These are phyloP conservation scores for Strix aluco DNA, from an alignment of 2,113 vertebrate species.

Conservation along the genomic window DNA sequence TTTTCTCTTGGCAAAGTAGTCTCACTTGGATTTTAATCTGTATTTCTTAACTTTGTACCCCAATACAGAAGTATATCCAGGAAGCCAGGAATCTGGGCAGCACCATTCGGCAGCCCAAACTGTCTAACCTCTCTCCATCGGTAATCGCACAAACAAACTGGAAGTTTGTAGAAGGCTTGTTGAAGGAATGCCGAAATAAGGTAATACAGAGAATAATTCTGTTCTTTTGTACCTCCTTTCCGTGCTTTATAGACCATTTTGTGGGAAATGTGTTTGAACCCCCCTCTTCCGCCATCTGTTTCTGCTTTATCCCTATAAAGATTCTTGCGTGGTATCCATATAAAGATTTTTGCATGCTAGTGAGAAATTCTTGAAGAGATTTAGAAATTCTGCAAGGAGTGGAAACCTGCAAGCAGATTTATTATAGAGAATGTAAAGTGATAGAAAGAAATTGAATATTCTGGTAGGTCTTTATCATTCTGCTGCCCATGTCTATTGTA, in stretches of 20 bases:
- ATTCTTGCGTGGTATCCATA: not conserved
- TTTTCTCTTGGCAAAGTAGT: not conserved
- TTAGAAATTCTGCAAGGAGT: not conserved
- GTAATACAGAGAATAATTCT: constrained; percentile 63
- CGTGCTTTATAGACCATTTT: not conserved
- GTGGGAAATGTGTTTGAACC: not conserved
- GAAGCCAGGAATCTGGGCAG: constrained; percentile 96
- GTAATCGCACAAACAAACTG: constrained; percentile 99
- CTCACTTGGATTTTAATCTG: not conserved
- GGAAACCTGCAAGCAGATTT: not conserved
- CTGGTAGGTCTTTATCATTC: not conserved
- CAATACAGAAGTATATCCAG: constrained; percentile 93
- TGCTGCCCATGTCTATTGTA: not conserved
- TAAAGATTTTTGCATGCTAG: not conserved
- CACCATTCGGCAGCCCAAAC: constrained; percentile 94
- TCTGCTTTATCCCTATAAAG: not conserved
- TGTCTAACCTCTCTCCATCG: constrained; percentile 96
- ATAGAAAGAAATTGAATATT: not conserved
- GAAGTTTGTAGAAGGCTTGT: constrained; percentile 97
- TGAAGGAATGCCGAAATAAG: constrained; percentile 98
- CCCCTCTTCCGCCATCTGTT: not conserved
- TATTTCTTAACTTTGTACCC: constrained; percentile 19
- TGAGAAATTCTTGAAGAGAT: not conserved
- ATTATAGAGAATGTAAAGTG: not conserved
- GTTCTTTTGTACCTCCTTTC: not conserved